Conservation (phyloP, 2,113 vertebrate genomes). For the Elephas maximus region DNA sequence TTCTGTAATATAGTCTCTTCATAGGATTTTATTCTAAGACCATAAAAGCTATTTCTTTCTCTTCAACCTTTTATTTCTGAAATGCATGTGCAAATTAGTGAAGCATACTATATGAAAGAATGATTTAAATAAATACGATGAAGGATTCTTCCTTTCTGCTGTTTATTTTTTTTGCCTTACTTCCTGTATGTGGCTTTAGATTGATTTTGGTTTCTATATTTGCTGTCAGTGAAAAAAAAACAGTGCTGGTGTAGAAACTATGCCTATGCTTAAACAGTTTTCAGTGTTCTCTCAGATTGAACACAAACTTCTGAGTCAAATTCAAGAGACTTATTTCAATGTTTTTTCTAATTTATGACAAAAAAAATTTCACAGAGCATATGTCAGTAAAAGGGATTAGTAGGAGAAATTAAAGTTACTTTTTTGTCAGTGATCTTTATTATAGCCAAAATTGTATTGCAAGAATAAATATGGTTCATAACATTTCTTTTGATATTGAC, state of each 20-base stretch:
- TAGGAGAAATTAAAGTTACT: slow-evolving; percentile 53
- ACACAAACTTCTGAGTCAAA: slow-evolving; percentile 66
- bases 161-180: slow-evolving; percentile 31
- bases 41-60: slow-evolving; percentile 30
- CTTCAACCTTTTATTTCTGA: slow-evolving; percentile 51
- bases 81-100: background rate
- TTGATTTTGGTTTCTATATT: slow-evolving; percentile 58
- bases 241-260: slow-evolving; percentile 72
- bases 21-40: slow-evolving; percentile 55
- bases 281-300: background rate
- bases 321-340: slow-evolving; percentile 58
- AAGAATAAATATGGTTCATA: background rate
- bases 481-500: slow-evolving; percentile 46
- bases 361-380: slow-evolving; percentile 11
- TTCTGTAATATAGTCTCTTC: background rate
- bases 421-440: background rate
- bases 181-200: slow-evolving; percentile 42
- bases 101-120: slow-evolving; percentile 42
- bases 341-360: slow-evolving; percentile 20
- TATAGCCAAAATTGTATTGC: slow-evolving; percentile 19
- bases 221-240: background rate
- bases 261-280: background rate
- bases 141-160: background rate
- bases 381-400: background rate
- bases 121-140: slow-evolving; percentile 27